phyloP scores from a whole-genome alignment of 2,797 vertebrate genomes.

The Erithacus rubecula region DNA sequence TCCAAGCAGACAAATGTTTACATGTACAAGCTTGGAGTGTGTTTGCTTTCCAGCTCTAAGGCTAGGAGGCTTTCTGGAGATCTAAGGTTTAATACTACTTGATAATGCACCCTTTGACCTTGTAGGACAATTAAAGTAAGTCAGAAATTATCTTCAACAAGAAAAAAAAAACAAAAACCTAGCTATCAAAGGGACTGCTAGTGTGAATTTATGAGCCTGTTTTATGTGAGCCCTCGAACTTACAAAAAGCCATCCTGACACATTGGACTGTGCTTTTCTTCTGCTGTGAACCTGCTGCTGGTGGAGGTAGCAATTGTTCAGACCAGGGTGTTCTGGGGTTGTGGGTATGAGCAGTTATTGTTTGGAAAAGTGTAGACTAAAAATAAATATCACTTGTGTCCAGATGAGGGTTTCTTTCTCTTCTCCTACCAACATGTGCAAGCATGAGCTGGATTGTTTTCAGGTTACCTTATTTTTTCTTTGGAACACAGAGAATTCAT shows the following conservation, averaged over 20 bases:
- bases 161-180: fast-evolving
- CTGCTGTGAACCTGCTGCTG: background rate
- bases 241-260: background rate
- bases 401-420: background rate
- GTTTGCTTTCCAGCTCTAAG: background rate
- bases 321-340: background rate
- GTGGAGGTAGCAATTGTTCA: background rate
- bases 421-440: background rate
- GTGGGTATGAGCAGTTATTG: background rate
- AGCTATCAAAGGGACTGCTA: background rate
- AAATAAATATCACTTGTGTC: background rate
- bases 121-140: background rate
- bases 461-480: background rate
- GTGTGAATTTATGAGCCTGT: background rate
- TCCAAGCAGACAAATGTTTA: background rate
- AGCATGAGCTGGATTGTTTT: background rate
- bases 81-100: background rate
- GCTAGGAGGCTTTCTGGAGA: background rate
- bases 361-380: background rate
- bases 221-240: background rate
- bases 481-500: background rate
- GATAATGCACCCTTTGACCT: background rate
- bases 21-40: background rate
- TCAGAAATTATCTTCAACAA: background rate
- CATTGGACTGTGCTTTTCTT: background rate